phyloP scores from a whole-genome alignment of 1,140 invertebrate species.

The Drosophila kohkoa region DNA sequence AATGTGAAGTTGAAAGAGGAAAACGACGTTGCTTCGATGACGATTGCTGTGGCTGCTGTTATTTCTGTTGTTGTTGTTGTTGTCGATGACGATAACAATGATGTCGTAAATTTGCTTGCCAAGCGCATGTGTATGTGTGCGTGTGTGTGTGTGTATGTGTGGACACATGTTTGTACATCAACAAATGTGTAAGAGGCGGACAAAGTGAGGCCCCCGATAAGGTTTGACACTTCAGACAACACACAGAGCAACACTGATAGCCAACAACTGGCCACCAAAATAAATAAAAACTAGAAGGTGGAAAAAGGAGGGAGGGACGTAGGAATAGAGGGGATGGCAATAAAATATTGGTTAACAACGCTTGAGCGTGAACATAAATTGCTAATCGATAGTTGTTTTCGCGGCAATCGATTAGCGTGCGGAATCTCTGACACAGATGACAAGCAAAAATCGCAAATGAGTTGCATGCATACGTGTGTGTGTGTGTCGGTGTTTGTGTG shows the following conservation, averaged over 20 bases:
- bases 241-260: slow-evolving; percentile 39
- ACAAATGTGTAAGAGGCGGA: slow-evolving; percentile 33
- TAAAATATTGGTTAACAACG: neutral
- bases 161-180: slow-evolving; percentile 13
- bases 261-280: slow-evolving; percentile 14
- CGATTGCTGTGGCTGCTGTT: slow-evolving; percentile 1
- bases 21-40: neutral
- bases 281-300: neutral
- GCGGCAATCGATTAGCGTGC: slow-evolving; percentile 3
- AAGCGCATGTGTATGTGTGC: neutral
- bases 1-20: neutral
- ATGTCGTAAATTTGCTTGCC: slow-evolving; percentile 39
- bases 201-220: slow-evolving; percentile 44
- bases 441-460: neutral
- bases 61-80: neutral
- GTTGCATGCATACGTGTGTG: neutral
- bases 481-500: neutral
- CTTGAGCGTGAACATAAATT: neutral
- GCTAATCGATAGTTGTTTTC: slow-evolving; percentile 14
- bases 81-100: slow-evolving; percentile 30
- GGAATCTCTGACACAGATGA: slow-evolving; percentile 1
- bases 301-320: neutral
- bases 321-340: neutral
- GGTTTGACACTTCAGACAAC: slow-evolving; percentile 35
- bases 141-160: neutral